phyloP scores from a whole-genome alignment of 2,888 invertebrate species.

The Pyrgus malvae region DNA sequence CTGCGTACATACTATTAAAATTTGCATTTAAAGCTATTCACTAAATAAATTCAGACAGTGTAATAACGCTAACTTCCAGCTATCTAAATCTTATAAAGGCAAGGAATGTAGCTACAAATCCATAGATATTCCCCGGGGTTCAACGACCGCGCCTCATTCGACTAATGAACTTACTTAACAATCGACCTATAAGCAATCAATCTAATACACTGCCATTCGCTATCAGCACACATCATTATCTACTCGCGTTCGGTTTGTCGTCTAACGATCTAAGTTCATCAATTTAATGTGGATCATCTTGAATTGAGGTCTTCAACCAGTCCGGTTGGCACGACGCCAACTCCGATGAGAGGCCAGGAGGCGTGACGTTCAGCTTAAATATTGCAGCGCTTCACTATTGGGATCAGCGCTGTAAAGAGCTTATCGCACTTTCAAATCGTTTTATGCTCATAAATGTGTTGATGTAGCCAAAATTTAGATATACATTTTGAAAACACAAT shows the following conservation, averaged over 20 bases:
- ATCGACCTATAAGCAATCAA: background rate
- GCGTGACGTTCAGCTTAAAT: conserved; percentile 23
- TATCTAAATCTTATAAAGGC: too few relatives aligned
- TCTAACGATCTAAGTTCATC: conserved; percentile 12
- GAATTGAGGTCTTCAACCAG: conserved; percentile 5
- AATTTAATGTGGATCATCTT: conserved; percentile 16
- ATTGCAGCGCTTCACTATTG: conserved; percentile 21
- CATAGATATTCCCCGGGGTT: too few relatives aligned
- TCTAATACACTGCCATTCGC: background rate
- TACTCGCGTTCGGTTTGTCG: background rate
- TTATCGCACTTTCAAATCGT: conserved; percentile 16
- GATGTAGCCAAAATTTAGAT: too few relatives aligned
- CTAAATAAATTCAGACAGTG: too few relatives aligned
- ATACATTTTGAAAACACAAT: too few relatives aligned
- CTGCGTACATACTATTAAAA: too few relatives aligned
- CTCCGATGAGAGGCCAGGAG: conserved; percentile 14
- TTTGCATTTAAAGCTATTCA: too few relatives aligned
- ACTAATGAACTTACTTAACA: too few relatives aligned
- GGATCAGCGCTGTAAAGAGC: conserved; percentile 12
- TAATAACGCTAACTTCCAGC: too few relatives aligned
- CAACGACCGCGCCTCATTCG: too few relatives aligned
- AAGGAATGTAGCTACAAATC: too few relatives aligned
- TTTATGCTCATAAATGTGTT: background rate
- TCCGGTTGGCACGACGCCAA: conserved; percentile 16
- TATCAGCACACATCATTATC: background rate